Conservation (phyloP, 2,797 vertebrate species). For the Poeciliopsis turneri region DNA sequence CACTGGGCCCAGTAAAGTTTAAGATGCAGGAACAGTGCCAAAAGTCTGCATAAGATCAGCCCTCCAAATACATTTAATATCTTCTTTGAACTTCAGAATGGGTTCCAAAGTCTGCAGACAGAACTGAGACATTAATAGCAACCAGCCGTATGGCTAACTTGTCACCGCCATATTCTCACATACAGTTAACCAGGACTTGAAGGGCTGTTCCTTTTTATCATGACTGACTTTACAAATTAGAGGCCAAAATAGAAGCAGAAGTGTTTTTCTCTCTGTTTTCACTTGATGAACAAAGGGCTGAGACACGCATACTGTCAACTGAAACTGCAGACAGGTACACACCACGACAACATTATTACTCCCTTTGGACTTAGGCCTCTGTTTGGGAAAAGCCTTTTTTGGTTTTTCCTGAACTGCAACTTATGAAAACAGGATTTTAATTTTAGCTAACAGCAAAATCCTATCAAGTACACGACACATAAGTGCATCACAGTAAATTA, state of each 20-base stretch:
- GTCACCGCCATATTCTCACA: constrained; percentile 19
- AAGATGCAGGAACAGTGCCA: constrained; percentile 68
- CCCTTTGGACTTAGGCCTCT: neutral
- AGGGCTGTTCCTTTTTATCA: constrained; percentile 7
- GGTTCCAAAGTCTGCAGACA: constrained; percentile 6
- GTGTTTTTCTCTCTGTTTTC: neutral
- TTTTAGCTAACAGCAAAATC: neutral
- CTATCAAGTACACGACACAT: no score
- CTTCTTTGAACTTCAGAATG: constrained; percentile 34
- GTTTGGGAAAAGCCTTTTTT: neutral
- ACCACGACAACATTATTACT: neutral
- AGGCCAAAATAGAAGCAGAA: constrained; percentile 4
- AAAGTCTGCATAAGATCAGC: constrained; percentile 48
- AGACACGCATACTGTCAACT: neutral
- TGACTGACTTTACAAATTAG: constrained; percentile 9
- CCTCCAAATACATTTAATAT: constrained; percentile 30
- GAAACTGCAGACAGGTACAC: constrained; percentile 2
- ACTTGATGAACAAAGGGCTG: neutral
- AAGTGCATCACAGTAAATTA: neutral
- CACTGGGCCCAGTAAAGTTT: constrained; percentile 75
- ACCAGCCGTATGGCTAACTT: constrained; percentile 31
- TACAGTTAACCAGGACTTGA: constrained; percentile 1
- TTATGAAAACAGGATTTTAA: neutral
- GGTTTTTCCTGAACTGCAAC: neutral
- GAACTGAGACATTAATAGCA: constrained; percentile 38